Conservation (phyloP, 2,888 invertebrate species). For the Polietes domitor region DNA sequence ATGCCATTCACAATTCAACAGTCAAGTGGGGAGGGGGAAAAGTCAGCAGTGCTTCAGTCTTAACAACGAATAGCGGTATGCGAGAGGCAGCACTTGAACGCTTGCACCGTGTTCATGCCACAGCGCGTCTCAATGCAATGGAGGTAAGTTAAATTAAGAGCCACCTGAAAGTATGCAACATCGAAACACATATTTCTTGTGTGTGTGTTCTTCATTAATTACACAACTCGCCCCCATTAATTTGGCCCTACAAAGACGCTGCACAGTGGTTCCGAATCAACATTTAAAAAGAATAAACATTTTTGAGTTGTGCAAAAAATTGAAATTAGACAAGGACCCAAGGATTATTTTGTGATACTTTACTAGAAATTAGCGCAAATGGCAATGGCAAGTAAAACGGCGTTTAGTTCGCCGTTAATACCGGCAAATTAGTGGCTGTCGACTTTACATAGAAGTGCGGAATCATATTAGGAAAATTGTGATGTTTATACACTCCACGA, state of each 20-base stretch:
- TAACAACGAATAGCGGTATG: background rate
- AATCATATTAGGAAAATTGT: too few species aligned
- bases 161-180: constrained; percentile 43
- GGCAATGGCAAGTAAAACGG: too few species aligned
- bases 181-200: constrained; percentile 6
- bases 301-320: too few species aligned
- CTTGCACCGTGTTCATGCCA: background rate
- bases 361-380: too few species aligned
- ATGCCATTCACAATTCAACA: constrained; percentile 22
- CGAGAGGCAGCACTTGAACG: background rate
- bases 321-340: too few species aligned
- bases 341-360: too few species aligned
- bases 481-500: too few species aligned
- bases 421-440: too few species aligned
- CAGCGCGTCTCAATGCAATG: background rate
- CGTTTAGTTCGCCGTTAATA: too few species aligned
- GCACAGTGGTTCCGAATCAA: too few species aligned
- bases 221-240: constrained; percentile 15
- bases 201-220: constrained; percentile 9
- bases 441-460: too few species aligned
- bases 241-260: background rate
- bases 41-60: background rate
- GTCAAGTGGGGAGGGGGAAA: background rate
- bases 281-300: too few species aligned
- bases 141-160: constrained; percentile 42